These are phyloP conservation scores for Dascyllus trimaculatus DNA, from an alignment of 2,113 vertebrate genomes.

Conservation along the genomic window DNA sequence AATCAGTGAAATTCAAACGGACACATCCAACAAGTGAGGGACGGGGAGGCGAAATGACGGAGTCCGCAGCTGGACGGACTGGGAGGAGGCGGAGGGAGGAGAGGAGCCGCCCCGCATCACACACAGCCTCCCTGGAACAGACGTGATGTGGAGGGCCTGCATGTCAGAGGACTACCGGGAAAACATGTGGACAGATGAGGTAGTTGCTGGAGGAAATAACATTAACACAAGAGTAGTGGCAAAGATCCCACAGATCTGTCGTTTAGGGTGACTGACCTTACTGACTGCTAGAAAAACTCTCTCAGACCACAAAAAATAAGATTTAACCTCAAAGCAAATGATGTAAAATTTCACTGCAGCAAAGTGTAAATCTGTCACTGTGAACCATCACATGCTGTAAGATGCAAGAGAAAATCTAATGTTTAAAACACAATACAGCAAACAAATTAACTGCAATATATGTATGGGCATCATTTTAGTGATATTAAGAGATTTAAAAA, in stretches of 20 bases:
- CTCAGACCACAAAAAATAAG: not conserved
- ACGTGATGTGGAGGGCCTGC: not conserved
- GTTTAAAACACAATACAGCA: not conserved
- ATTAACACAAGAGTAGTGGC: too few relatives aligned
- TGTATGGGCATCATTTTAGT: not conserved
- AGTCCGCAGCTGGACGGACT: slow-evolving; percentile 38
- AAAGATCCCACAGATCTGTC: too few relatives aligned
- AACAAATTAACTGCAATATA: not conserved
- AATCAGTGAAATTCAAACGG: slow-evolving; percentile 1
- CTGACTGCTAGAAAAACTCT: too few relatives aligned
- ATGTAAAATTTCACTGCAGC: too few relatives aligned
- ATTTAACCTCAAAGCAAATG: not conserved
- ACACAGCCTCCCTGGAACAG: slow-evolving; percentile 6
- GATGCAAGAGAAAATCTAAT: not conserved
- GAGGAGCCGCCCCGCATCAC: slow-evolving; percentile 58
- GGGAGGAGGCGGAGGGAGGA: slow-evolving; percentile 44
- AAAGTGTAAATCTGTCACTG: not conserved
- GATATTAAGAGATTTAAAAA: not conserved
- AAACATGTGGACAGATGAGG: not conserved
- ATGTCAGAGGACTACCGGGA: not conserved
- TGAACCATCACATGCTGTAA: too few relatives aligned
- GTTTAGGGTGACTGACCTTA: too few relatives aligned
- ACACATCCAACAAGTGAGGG: slow-evolving; percentile 74
- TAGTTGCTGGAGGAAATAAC: too few relatives aligned
- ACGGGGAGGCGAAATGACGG: slow-evolving; percentile 50